Conservation (phyloP, 2,888 invertebrate species). For the Tribolium freemani region DNA sequence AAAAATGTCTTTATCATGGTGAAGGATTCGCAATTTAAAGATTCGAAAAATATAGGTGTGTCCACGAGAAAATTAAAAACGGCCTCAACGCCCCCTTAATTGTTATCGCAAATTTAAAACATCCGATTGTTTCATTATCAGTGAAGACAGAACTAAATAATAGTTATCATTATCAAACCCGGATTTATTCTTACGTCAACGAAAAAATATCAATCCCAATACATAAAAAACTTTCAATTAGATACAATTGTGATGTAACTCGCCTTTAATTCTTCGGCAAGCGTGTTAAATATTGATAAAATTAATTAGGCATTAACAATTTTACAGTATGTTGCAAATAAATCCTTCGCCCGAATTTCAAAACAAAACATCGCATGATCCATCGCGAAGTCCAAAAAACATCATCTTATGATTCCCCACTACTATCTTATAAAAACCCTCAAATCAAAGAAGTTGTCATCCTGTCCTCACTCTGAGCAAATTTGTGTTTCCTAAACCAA, state of each 20-base stretch:
- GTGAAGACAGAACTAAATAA: neutral
- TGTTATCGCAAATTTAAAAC: neutral
- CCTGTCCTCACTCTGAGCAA: neutral
- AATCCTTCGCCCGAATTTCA: neutral
- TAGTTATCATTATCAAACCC: slow-evolving; percentile 12
- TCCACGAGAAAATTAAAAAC: too few relatives aligned
- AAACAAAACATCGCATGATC: slow-evolving; percentile 16
- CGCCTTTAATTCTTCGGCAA: neutral
- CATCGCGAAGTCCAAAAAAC: slow-evolving; percentile 19
- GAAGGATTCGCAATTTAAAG: too few relatives aligned
- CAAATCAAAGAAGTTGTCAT: neutral
- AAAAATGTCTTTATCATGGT: too few relatives aligned
- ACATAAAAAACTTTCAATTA: neutral
- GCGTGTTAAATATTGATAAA: neutral
- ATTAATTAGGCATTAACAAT: neutral
- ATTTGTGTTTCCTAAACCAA: neutral
- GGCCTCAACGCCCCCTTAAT: too few relatives aligned
- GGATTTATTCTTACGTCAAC: slow-evolving; percentile 8
- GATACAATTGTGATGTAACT: neutral
- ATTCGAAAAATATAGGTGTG: too few relatives aligned
- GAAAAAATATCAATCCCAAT: neutral
- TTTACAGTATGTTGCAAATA: slow-evolving; percentile 5
- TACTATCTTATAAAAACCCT: slow-evolving; percentile 7
- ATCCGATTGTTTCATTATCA: neutral
- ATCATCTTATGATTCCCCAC: slow-evolving; percentile 4